Percentiles rank a stretch among this genome's conserved stretches.
These are phyloP conservation scores for Gymnorhina tibicen DNA, from an alignment of 2,113 vertebrate species.

Conservation along the genomic window DNA sequence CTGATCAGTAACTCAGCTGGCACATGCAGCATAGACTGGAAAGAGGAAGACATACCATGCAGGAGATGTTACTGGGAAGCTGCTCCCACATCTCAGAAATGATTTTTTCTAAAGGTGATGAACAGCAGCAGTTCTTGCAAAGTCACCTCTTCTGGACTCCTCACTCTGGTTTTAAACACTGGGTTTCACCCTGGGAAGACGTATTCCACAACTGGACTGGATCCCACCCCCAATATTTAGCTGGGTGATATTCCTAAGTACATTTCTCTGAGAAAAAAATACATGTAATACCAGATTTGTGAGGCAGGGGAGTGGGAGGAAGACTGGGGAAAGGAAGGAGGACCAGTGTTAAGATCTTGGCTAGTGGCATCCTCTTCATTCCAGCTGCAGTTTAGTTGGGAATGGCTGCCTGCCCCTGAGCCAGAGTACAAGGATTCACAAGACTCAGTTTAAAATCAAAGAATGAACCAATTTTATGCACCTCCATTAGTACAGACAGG, in stretches of 20 bases:
- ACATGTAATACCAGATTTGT: background rate
- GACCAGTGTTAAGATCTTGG: background rate
- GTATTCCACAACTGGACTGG: background rate
- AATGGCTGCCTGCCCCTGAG: background rate
- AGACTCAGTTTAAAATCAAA: background rate
- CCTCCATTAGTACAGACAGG: background rate
- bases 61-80: background rate
- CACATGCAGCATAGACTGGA: background rate
- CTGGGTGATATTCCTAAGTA: background rate
- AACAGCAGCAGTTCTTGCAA: background rate
- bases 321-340: background rate
- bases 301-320: background rate
- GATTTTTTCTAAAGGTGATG: background rate
- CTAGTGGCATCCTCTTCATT: background rate
- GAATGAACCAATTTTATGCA: background rate
- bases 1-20: background rate
- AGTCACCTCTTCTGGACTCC: background rate
- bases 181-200: background rate
- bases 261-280: background rate
- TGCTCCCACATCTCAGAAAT: background rate
- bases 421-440: fast-evolving
- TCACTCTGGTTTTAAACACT: background rate
- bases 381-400: background rate
- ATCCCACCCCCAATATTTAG: background rate
- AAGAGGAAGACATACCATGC: background rate